Conservation (phyloP, 2,797 vertebrate species). For the Gadopsis bispinosus region DNA sequence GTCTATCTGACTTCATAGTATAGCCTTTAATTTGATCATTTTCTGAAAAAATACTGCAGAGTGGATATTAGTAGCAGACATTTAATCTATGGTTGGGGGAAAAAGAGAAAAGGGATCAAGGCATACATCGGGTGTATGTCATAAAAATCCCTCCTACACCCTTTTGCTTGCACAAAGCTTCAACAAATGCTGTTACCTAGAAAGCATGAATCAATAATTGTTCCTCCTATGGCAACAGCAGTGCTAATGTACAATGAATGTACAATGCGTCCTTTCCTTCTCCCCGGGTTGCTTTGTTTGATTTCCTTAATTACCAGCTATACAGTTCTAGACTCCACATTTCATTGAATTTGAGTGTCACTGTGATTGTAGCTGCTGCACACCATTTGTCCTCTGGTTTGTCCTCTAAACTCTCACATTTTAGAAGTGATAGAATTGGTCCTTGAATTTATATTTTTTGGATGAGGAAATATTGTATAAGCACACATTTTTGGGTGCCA, state of each 20-base stretch:
- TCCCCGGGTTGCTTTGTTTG: slow-evolving; percentile 60
- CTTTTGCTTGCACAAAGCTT: slow-evolving; percentile 32
- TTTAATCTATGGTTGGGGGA: background rate
- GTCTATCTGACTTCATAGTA: background rate
- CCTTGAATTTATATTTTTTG: background rate
- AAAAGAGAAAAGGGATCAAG: background rate
- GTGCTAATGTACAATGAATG: slow-evolving; percentile 30
- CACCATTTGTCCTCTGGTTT: slow-evolving; percentile 41
- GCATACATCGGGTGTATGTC: background rate
- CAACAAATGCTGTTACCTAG: slow-evolving; percentile 40
- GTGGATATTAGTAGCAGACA: background rate
- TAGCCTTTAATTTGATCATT: background rate
- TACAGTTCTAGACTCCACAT: slow-evolving; percentile 34
- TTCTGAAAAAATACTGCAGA: background rate
- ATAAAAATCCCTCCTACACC: slow-evolving; percentile 18
- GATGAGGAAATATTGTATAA: background rate
- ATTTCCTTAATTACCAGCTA: slow-evolving; percentile 59
- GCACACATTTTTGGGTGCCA: background rate
- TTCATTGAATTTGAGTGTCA: slow-evolving; percentile 53
- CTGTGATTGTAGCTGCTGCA: slow-evolving; percentile 36
- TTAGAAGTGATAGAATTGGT: background rate
- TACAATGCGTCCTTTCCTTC: slow-evolving; percentile 22
- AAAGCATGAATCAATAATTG: slow-evolving; percentile 37
- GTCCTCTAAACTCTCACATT: background rate
- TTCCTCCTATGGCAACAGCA: slow-evolving; percentile 39